phyloP scores from a whole-genome alignment of 2,888 invertebrate genomes.

The Bruchidius siliquastri region DNA sequence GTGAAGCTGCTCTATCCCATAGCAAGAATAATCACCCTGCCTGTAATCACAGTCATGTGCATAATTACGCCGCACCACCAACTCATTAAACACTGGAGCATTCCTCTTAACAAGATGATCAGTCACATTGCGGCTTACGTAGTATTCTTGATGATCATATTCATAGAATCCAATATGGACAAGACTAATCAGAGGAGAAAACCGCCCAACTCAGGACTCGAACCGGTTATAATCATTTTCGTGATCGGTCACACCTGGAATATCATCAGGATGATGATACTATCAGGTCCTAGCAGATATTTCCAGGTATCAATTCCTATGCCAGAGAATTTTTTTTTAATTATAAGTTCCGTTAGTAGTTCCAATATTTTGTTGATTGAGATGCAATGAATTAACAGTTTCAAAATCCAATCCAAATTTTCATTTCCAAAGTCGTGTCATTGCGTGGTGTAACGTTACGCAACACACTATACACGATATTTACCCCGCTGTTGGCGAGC shows the following conservation, averaged over 20 bases:
- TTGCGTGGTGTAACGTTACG: too few species aligned
- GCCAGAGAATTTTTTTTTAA: too few species aligned
- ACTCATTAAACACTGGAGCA: slow-evolving; percentile 52
- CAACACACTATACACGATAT: too few species aligned
- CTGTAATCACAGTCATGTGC: slow-evolving; percentile 47
- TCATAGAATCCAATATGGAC: slow-evolving; percentile 57
- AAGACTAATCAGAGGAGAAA: slow-evolving; percentile 55
- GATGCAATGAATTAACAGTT: too few species aligned
- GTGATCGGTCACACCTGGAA: slow-evolving; percentile 56
- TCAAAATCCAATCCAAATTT: too few species aligned
- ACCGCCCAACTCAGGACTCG: slow-evolving; percentile 56
- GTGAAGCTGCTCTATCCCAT: slow-evolving; percentile 33
- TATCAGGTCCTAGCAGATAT: slow-evolving; percentile 51
- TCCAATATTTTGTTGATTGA: too few species aligned
- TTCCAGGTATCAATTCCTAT: too few species aligned
- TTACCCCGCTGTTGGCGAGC: too few species aligned
- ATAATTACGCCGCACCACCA: slow-evolving; percentile 47
- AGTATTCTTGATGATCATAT: slow-evolving; percentile 61
- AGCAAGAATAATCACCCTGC: slow-evolving; percentile 46
- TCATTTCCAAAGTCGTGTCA: too few species aligned
- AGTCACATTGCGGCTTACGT: slow-evolving; percentile 63
- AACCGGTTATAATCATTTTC: slow-evolving; percentile 47
- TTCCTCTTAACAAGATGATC: slow-evolving; percentile 69
- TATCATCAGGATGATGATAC: slow-evolving; percentile 53
- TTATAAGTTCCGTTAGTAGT: too few species aligned